Percentiles rank a stretch among this genome's conserved stretches.
Evolutionary conservation across 2,888 invertebrate species (phyloP).

Genomic region (Pardosa pseudoannulata): DNA sequence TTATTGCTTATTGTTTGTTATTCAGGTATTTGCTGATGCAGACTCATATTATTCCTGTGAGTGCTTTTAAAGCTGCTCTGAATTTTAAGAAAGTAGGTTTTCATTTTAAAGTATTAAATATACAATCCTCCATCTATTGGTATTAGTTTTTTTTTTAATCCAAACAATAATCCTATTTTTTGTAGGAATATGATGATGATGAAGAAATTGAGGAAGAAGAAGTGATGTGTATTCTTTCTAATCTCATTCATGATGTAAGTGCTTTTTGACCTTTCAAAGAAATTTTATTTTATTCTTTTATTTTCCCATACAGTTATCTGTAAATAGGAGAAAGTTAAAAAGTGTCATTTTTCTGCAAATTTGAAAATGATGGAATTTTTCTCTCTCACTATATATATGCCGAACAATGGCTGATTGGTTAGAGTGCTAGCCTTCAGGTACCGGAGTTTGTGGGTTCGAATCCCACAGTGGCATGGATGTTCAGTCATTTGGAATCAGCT

Average conservation of each 20-base stretch:
- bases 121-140: neutral
- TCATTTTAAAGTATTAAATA: neutral
- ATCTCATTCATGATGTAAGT: conserved; percentile 89
- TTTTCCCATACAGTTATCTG: too few relatives aligned
- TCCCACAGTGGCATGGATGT: too few relatives aligned
- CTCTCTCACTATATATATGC: too few relatives aligned
- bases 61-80: conserved; percentile 88
- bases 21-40: conserved; percentile 79
- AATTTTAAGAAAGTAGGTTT: conserved; percentile 80
- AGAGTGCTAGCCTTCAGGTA: too few relatives aligned
- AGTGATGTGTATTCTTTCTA: conserved; percentile 96
- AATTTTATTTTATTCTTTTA: too few relatives aligned
- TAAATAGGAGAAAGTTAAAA: too few relatives aligned
- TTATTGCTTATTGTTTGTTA: too few relatives aligned
- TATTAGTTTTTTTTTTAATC: neutral
- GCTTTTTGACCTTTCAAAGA: neutral
- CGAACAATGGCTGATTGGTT: too few relatives aligned
- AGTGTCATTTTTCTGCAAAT: too few relatives aligned
- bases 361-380: too few relatives aligned
- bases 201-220: conserved; percentile 93
- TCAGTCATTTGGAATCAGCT: too few relatives aligned
- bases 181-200: conserved; percentile 77
- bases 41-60: conserved; percentile 91
- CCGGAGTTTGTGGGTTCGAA: too few relatives aligned
- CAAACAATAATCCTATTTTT: neutral